These are phyloP conservation scores for Trachymyrmex cornetzi DNA, from an alignment of 1,140 invertebrate genomes.

Conservation along the genomic window DNA sequence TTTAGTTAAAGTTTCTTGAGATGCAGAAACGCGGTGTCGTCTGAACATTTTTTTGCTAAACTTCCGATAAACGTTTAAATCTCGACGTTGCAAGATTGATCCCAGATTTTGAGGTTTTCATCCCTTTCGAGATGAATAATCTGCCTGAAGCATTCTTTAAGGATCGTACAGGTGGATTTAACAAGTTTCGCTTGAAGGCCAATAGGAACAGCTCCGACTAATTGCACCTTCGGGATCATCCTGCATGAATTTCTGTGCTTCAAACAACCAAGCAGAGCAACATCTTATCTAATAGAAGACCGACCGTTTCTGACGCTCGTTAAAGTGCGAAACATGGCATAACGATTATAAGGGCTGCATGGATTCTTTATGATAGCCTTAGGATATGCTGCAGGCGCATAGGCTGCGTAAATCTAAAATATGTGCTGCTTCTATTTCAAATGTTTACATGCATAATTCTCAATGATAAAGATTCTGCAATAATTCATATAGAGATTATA, in stretches of 20 bases:
- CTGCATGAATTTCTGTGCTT: constrained; percentile 39
- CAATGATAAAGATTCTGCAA: neutral
- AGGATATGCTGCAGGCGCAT: neutral
- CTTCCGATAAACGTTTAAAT: neutral
- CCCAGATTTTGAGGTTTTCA: constrained; percentile 30
- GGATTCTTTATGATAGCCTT: neutral
- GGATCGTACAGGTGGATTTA: constrained; percentile 50
- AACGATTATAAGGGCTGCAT: constrained; percentile 17
- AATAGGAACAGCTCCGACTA: constrained; percentile 58
- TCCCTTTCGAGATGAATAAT: constrained; percentile 22
- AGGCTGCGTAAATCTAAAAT: constrained; percentile 9
- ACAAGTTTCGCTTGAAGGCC: constrained; percentile 61
- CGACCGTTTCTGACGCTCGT: constrained; percentile 4
- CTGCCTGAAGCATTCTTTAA: constrained; percentile 16
- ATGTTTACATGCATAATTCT: neutral
- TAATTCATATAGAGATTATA: constrained; percentile 1
- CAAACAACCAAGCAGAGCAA: constrained; percentile 7
- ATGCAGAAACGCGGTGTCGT: neutral
- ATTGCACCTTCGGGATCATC: constrained; percentile 48
- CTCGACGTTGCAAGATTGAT: constrained; percentile 6
- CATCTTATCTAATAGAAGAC: constrained; percentile 34
- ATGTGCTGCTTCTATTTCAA: neutral
- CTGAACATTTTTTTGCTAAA: neutral
- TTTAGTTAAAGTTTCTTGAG: neutral
- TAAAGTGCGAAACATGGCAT: constrained; percentile 26